These are phyloP conservation scores for Noctua fimbriata DNA, from an alignment of 2,888 invertebrate species.

Conservation along the genomic window DNA sequence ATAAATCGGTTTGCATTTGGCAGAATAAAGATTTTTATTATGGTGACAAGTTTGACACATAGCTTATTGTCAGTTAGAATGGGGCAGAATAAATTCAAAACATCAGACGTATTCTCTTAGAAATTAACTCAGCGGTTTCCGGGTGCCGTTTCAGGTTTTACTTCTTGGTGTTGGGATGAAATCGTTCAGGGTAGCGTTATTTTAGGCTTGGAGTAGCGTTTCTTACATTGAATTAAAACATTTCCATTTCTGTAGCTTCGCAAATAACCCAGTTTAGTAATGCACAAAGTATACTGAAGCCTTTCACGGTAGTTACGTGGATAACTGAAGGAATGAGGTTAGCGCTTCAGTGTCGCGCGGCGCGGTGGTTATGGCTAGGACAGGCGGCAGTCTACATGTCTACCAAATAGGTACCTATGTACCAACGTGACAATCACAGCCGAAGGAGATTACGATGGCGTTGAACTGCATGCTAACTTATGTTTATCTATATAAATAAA, in stretches of 20 bases:
- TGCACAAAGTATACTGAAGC: slow-evolving; percentile 18
- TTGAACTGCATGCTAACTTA: slow-evolving; percentile 10
- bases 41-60: background rate
- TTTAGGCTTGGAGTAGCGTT: background rate
- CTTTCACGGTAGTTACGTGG: slow-evolving; percentile 15
- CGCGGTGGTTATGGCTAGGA: background rate
- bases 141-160: background rate
- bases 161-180: background rate
- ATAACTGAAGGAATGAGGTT: slow-evolving; percentile 47
- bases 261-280: slow-evolving; percentile 21
- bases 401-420: background rate
- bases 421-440: slow-evolving; percentile 15
- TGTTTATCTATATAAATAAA: background rate
- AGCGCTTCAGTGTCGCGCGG: background rate
- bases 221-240: background rate
- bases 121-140: background rate
- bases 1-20: background rate
- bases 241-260: background rate
- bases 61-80: background rate
- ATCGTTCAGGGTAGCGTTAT: background rate
- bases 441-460: slow-evolving; percentile 25
- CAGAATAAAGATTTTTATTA: background rate
- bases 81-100: background rate
- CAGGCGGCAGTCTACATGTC: background rate
- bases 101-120: background rate